Evolutionary conservation across 2,113 vertebrate species (phyloP).

Genomic region (Pseudorhombus dupliciocellatus): DNA sequence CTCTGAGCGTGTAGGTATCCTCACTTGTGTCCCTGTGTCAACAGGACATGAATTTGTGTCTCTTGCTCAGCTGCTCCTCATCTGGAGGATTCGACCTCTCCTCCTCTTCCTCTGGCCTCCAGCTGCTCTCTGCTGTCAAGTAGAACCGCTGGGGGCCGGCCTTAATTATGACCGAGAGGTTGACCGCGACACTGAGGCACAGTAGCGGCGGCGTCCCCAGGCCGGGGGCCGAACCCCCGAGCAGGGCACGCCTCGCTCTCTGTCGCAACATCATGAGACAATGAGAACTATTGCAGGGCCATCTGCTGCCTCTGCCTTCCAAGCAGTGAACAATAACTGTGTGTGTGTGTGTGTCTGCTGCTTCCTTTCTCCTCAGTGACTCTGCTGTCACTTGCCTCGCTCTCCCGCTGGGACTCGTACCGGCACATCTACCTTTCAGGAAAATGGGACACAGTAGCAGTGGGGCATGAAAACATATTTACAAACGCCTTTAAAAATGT

Average conservation of each 20-base stretch:
- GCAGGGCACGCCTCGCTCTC: slow-evolving; percentile 41
- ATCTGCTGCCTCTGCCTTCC: slow-evolving; percentile 59
- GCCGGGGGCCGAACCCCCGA: slow-evolving; percentile 8
- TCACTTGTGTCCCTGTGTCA: too few species aligned
- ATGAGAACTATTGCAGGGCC: slow-evolving; percentile 41
- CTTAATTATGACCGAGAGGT: slow-evolving; percentile 68
- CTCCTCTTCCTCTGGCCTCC: slow-evolving; percentile 60
- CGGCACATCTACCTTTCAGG: slow-evolving; percentile 51
- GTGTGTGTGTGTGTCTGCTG: slow-evolving; percentile 10
- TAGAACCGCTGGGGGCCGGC: slow-evolving; percentile 62
- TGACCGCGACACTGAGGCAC: slow-evolving; percentile 63
- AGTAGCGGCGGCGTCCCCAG: slow-evolving; percentile 7
- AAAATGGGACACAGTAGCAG: slow-evolving; percentile 42
- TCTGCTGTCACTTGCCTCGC: slow-evolving; percentile 32
- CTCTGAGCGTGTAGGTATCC: too few species aligned
- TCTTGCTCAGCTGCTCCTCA: slow-evolving; percentile 19
- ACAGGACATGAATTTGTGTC: background rate
- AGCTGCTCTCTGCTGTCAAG: slow-evolving; percentile 69
- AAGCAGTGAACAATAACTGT: slow-evolving; percentile 45
- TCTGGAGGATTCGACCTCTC: slow-evolving; percentile 50
- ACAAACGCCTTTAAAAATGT: slow-evolving; percentile 49
- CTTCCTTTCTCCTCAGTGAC: slow-evolving; percentile 20
- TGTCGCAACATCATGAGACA: slow-evolving; percentile 42
- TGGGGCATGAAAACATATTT: slow-evolving; percentile 43
- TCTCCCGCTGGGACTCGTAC: slow-evolving; percentile 40